Base-by-base conservation (phyloP, 2,797 vertebrate genomes). In the Gymnothorax javanicus region DNA sequence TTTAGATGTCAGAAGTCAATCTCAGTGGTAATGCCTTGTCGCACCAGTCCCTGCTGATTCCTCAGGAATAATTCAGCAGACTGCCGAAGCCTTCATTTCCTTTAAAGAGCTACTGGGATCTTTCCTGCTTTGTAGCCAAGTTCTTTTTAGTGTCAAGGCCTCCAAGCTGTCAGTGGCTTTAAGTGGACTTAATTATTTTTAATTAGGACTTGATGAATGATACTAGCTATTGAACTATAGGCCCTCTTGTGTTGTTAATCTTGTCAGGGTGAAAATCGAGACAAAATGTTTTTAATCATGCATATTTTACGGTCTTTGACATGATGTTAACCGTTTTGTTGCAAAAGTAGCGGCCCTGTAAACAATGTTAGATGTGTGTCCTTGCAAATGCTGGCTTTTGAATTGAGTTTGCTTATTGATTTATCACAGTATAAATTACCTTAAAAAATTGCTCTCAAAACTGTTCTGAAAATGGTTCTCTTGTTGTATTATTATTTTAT, bases 141-240 rank as follows among this genome's bases (percentile, higher is more conserved):
- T 43, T 33, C 58, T 79, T 71, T 64, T 57, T 13, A 25, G 56
- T 81, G 25, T 86, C 25, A 81, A 60, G 73, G 27, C 50, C 57
- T 81, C 59, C 5, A 50, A 86, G 71, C 54, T 81, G 71, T 86
- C 69, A 79, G 33, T 86, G 73, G 75, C 71, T 60, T 75, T 85
- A 60, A 86, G 43, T 75, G 56, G 23, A 50, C 43, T 75, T 54
- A 81, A n/a, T 81, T 33, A 52, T 11, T 20, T 81, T 54, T 81
- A 81, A 81, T 81, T n/a, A 27, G 77, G 20, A 56, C 77, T 56
- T 81, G 52, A 79, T 79, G 33, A 12, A 81, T 81, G 50, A 11
- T n/a, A 54, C 17, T 7, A 56, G 20, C 52, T 81, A n/a, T 81
- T 56, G 77, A 81, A 56, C 77, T 8, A 52, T n/a, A 67, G 64